Conservation (phyloP, 1,140 invertebrate species). For the Leguminivora glycinivorella region DNA sequence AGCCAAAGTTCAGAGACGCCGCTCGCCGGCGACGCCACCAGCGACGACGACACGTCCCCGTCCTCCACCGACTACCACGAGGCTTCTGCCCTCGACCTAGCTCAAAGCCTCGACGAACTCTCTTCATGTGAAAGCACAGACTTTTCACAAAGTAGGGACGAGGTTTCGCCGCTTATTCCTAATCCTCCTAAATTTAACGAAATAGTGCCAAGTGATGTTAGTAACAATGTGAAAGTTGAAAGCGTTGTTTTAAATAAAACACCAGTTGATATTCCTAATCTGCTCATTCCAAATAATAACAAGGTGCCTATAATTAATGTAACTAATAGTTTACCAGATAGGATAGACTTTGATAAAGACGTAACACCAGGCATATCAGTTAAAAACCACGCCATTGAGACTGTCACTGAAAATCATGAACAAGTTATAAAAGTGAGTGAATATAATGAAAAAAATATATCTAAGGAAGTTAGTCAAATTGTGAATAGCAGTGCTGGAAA, state of each 20-base stretch:
- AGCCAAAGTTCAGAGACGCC: slow-evolving; percentile 64
- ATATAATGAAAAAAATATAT: background rate
- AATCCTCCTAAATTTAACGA: slow-evolving; percentile 41
- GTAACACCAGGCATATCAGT: background rate
- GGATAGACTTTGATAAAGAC: slow-evolving; percentile 32
- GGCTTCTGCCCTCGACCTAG: slow-evolving; percentile 70
- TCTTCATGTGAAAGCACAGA: slow-evolving; percentile 67
- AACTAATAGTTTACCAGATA: slow-evolving; percentile 38
- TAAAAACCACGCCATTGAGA: background rate
- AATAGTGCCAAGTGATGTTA: slow-evolving; percentile 40
- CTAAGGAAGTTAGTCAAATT: slow-evolving; percentile 17
- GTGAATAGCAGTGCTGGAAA: background rate
- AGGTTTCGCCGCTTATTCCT: slow-evolving; percentile 50
- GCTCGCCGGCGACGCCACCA: slow-evolving; percentile 59
- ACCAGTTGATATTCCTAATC: slow-evolving; percentile 48
- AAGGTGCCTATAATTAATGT: slow-evolving; percentile 44
- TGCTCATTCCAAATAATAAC: slow-evolving; percentile 60
- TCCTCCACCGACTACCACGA: slow-evolving; percentile 74
- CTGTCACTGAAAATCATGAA: slow-evolving; percentile 16
- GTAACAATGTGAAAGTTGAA: slow-evolving; percentile 41
- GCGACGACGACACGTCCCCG: slow-evolving; percentile 69
- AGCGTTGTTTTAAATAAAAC: slow-evolving; percentile 39
- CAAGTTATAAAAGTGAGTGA: slow-evolving; percentile 29
- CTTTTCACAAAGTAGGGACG: slow-evolving; percentile 71
- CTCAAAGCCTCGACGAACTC: slow-evolving; percentile 66